Base-by-base conservation (phyloP, 64 coral and sea anemone genomes). In the Stylophora pistillata region DNA sequence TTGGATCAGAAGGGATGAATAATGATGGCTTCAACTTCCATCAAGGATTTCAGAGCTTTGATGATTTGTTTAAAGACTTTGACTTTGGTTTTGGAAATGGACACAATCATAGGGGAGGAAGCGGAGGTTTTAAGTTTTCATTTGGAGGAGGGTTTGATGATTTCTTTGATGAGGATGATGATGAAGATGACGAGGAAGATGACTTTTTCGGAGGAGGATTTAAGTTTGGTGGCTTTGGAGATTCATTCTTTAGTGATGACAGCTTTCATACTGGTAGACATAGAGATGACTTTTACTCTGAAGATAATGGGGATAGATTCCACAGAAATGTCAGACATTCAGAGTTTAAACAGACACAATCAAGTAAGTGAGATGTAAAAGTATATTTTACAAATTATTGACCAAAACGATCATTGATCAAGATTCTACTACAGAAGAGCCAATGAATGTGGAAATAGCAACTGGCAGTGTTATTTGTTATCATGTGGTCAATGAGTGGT, bases 121-220 rank as follows among this genome's bases (percentile, higher is more conserved):
- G 90, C 70, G 54, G 37, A 47, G 37, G 87, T 74, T 93, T 93
- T 84, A 99, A 95, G 88, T 99, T 95, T 95, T 99, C 97, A 33
- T 99, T 99, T 93, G 94, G 89, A 18, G 94, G 80, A 81, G 93
- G 95, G 53, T 99, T 99, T 93, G 97, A 95, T 85, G 97, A 99
- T 92, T 95, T 99, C 73, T 99, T 95, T 82, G 87, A 91, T 90
- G 89, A 93, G 21, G 76, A 98, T 73, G 95, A 96, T 30, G 93
- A 94, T 30, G 88, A 95, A 52, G 94, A 98, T 26, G 92, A 98
- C 16, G 79, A 89, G 21, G 88, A 76, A 16, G 91, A 82, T 63
- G 86, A 90, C 68, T 80, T 82, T 86, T 83, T 88, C 23, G 86
- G 89, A 69, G 89, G 93, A 32, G 89, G 93, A 32, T 74, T 84